Evolutionary conservation across 2,797 vertebrate species (phyloP).

Genomic region (Florisuga fusca): DNA sequence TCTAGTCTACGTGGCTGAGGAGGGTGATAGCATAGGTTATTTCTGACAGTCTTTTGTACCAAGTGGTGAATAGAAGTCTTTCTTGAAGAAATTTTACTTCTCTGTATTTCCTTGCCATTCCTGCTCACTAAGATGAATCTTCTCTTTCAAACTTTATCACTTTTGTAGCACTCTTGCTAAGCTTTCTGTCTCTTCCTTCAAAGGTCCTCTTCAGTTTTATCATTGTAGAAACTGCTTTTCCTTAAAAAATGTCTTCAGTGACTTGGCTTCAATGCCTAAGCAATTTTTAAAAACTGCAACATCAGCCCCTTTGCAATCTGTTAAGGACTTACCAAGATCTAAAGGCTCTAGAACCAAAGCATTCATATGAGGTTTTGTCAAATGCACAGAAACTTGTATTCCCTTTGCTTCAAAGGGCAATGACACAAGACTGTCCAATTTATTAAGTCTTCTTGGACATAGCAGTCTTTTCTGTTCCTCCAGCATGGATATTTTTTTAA

Average conservation of each 20-base stretch:
- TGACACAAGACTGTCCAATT: background rate
- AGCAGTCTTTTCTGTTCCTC: background rate
- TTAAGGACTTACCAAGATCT: background rate
- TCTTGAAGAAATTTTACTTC: background rate
- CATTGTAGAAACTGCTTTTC: background rate
- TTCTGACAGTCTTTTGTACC: background rate
- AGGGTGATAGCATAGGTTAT: background rate
- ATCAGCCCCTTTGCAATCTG: background rate
- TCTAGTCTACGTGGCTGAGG: background rate
- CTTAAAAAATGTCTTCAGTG: background rate
- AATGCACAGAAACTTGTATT: background rate
- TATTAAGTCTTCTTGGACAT: background rate
- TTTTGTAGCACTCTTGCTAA: background rate
- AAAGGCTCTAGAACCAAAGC: background rate
- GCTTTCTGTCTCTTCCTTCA: background rate
- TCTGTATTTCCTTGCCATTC: background rate
- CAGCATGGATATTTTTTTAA: background rate
- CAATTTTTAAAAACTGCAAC: background rate
- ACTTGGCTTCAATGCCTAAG: background rate
- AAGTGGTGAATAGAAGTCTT: background rate
- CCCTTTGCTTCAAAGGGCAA: background rate
- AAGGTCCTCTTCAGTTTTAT: background rate
- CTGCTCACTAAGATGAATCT: background rate
- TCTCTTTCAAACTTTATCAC: background rate
- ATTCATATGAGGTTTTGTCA: background rate